Base-by-base conservation (phyloP, 2,888 invertebrate species). In the Parascotia fuliginaria region DNA sequence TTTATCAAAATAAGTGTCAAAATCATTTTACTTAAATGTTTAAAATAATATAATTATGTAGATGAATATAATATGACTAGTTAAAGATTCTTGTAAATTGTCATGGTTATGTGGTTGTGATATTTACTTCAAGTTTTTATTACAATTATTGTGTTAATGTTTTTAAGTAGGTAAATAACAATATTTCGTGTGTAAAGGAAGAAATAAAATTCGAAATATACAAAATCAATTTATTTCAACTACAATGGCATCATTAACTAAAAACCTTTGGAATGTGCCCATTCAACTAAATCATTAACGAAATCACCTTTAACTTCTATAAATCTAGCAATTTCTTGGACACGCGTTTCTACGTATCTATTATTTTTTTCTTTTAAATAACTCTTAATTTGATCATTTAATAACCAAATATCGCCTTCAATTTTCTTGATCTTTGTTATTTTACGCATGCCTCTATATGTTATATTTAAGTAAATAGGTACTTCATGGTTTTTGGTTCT, bases 341-440 rank as follows among this genome's bases (percentile, higher is more conserved):
- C 95, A 74, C 95, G 94, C 5, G 94, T 93, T 63, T 95, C 93
- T 7, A 96, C 77, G 51, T 93, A 93, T 48, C 90, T 86, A 0
- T 88, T 80, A 37, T 92, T 83, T 33, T 86, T 85, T n/a, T 89
- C 73, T 78, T 95, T 91, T 31, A 97, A 85, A 67, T 94, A 93
- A 7, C 86, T 71, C 49, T 93, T 94, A 31, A 98, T 76, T 60
- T 96, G 96, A 29, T 93, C 91, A 68, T 96, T 96, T 59, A 97
- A 77, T 22, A 87, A 70, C 96, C 97, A 97, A 69, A 98, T 96
- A 78, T 98, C 96, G 0, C 98, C 98, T 70, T 97, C 94, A 48
- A 98, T 94, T 68, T 93, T 93, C 55, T 87, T 93, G 1, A 98
- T 84, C 15, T 83, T 67, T 0, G 98, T 97, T 15, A 95, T 78